phyloP scores from a whole-genome alignment of 2,888 invertebrate genomes.

The Sarcophaga subvicina region DNA sequence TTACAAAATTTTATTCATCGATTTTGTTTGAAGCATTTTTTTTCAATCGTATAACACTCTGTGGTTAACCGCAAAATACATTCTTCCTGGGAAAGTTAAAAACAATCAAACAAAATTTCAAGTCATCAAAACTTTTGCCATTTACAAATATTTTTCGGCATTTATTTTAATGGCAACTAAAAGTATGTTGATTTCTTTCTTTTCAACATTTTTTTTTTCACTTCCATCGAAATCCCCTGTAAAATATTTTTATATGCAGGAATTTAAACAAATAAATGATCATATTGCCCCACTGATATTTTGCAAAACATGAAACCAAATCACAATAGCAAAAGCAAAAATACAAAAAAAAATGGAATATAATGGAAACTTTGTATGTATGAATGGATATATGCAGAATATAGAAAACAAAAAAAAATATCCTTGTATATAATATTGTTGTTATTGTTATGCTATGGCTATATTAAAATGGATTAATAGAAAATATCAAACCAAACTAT shows the following conservation, averaged over 20 bases:
- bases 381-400: neutral
- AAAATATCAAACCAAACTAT: slow-evolving; percentile 19
- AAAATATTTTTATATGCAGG: slow-evolving; percentile 4
- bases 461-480: slow-evolving; percentile 28
- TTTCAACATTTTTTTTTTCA: neutral
- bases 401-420: neutral
- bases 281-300: slow-evolving; percentile 51
- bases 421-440: neutral
- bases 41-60: neutral
- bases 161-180: slow-evolving; percentile 57
- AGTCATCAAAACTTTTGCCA: slow-evolving; percentile 59
- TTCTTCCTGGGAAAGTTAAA: slow-evolving; percentile 11
- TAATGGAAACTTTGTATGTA: slow-evolving; percentile 36
- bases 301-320: neutral
- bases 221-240: neutral
- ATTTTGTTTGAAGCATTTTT: slow-evolving; percentile 14
- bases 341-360: neutral
- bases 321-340: neutral
- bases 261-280: slow-evolving; percentile 25
- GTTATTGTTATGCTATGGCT: neutral
- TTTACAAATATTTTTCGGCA: slow-evolving; percentile 58
- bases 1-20: slow-evolving; percentile 47
- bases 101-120: slow-evolving; percentile 56
- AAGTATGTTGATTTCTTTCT: neutral
- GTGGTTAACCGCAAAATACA: slow-evolving; percentile 38